phyloP scores from a whole-genome alignment of 2,797 vertebrate genomes.

The Netta rufina region DNA sequence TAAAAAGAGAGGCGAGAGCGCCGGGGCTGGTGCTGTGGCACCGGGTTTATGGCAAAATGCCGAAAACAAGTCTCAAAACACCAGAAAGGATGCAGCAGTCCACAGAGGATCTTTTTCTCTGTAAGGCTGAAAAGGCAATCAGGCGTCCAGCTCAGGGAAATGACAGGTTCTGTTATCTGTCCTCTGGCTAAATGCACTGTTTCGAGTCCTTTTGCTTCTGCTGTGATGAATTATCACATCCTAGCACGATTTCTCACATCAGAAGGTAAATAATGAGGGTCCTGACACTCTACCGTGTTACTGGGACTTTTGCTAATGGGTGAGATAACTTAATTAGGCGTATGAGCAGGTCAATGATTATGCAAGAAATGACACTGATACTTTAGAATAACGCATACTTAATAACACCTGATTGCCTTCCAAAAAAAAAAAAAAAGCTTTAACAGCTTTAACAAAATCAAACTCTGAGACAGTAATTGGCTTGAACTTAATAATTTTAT shows the following conservation, averaged over 20 bases:
- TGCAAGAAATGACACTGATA: neutral
- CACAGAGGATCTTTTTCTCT: neutral
- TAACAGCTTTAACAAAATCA: constrained; percentile 14
- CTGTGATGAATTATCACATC: neutral
- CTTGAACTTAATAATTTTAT: neutral
- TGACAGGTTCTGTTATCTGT: neutral
- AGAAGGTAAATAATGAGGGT: neutral
- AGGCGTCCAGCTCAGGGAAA: neutral
- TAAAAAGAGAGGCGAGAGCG: too few relatives aligned
- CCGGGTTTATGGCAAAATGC: too few relatives aligned
- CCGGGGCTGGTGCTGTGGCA: too few relatives aligned
- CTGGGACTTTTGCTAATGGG: neutral
- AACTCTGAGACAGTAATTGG: neutral
- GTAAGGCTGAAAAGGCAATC: neutral
- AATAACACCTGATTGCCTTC: neutral
- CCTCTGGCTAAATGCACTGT: neutral
- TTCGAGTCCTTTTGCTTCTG: neutral
- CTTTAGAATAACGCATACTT: constrained; percentile 27
- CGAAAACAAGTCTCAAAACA: neutral
- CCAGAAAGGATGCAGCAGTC: neutral
- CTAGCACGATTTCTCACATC: neutral
- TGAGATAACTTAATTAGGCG: neutral
- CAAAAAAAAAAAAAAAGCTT: neutral
- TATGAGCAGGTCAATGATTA: neutral
- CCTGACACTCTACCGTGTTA: neutral